phyloP scores from a whole-genome alignment of 2,888 invertebrate genomes.

The Volucella bombylans region DNA sequence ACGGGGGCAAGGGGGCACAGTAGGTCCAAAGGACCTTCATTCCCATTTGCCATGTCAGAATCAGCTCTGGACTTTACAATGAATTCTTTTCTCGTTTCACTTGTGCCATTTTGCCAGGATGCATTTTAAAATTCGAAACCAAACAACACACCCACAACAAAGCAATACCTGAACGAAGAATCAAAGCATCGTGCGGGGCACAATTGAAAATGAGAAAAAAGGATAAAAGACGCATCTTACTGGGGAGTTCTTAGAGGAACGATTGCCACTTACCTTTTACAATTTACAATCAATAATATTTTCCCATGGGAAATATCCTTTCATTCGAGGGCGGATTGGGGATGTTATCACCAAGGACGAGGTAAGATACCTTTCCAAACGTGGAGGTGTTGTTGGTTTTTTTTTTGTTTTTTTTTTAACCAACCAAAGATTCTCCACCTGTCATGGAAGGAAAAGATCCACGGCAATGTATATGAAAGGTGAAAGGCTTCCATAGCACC shows the following conservation, averaged over 20 bases:
- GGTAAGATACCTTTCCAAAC: constrained; percentile 34
- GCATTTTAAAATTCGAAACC: background rate
- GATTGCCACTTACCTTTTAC: constrained; percentile 63
- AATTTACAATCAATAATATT: constrained; percentile 69
- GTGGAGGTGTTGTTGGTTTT: background rate
- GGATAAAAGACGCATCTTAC: constrained; percentile 8
- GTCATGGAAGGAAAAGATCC: too few relatives aligned
- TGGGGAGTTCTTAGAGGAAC: constrained; percentile 40
- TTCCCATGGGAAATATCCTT: constrained; percentile 1
- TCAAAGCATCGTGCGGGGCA: background rate
- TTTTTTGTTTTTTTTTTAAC: constrained; percentile 6
- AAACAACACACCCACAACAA: background rate
- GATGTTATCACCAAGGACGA: background rate
- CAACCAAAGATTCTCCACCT: constrained; percentile 35
- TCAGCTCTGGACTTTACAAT: background rate
- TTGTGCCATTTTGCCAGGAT: background rate
- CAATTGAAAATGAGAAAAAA: background rate
- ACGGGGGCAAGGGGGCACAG: too few relatives aligned
- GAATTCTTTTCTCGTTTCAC: background rate
- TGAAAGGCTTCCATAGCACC: constrained; percentile 7
- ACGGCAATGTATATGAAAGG: background rate
- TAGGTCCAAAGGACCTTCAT: constrained; percentile 1
- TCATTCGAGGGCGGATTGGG: too few relatives aligned
- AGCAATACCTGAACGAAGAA: background rate
- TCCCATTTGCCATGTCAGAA: constrained; percentile 33